Conservation (phyloP, 1,140 invertebrate species). For the Brachionus koreanus region DNA sequence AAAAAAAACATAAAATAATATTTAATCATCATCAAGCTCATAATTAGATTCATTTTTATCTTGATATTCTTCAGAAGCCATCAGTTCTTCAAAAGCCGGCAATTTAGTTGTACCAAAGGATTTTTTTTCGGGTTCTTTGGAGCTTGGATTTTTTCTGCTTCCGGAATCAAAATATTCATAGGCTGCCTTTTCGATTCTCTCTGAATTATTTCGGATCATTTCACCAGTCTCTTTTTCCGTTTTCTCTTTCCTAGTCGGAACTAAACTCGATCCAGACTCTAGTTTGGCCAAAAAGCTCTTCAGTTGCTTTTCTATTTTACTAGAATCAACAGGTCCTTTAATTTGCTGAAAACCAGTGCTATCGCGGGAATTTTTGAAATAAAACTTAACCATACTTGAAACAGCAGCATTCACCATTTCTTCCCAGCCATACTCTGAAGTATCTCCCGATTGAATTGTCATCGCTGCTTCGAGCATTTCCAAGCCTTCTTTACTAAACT, state of each 20-base stretch:
- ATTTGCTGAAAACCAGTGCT: constrained; percentile 57
- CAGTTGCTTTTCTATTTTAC: constrained; percentile 65
- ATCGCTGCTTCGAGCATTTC: constrained; percentile 46
- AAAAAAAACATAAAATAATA: background rate
- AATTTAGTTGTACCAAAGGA: constrained; percentile 7
- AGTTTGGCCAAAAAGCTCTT: constrained; percentile 61
- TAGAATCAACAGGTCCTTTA: constrained; percentile 60
- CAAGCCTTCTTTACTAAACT: constrained; percentile 46
- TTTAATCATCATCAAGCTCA: constrained; percentile 28
- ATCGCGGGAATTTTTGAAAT: constrained; percentile 50
- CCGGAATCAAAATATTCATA: constrained; percentile 18
- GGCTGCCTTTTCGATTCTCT: background rate
- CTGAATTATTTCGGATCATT: background rate
- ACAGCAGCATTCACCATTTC: constrained; percentile 62
- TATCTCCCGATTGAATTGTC: constrained; percentile 41
- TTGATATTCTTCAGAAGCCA: constrained; percentile 18
- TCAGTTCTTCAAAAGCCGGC: constrained; percentile 23
- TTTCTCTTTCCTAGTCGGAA: constrained; percentile 24
- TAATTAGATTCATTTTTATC: constrained; percentile 39
- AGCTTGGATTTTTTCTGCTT: background rate
- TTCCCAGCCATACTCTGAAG: constrained; percentile 63
- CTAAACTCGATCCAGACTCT: constrained; percentile 54
- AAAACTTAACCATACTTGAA: constrained; percentile 60
- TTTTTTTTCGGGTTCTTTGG: background rate
- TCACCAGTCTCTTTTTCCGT: background rate